Conservation (phyloP, 2,888 invertebrate genomes). For the Melieria crassipennis region DNA sequence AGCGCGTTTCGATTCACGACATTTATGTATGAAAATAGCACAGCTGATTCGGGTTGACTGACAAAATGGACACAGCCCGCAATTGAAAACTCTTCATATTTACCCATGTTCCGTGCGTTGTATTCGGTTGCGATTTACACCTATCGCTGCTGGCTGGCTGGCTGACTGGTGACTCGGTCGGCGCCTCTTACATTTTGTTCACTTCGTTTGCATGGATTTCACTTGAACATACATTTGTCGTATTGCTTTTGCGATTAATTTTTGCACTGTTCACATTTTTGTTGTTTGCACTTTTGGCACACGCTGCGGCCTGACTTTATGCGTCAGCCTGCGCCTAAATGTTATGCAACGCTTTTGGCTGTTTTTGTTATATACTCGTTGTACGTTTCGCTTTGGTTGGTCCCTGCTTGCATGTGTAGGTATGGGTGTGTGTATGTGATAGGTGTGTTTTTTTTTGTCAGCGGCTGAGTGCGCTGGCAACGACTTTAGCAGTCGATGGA, state of each 20-base stretch:
- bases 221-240: not conserved
- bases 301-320: constrained; percentile 12
- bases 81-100: not conserved
- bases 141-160: no score
- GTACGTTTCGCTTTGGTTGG: not conserved
- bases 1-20: no score
- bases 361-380: not conserved
- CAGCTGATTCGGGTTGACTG: no score
- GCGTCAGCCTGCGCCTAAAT: constrained; percentile 30
- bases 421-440: constrained; percentile 24
- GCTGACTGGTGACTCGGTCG: no score
- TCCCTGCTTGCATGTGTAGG: constrained; percentile 44
- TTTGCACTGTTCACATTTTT: not conserved
- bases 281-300: not conserved
- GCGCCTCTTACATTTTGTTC: no score
- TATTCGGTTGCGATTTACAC: not conserved
- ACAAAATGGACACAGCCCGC: no score
- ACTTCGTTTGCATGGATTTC: no score
- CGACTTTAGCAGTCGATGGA: not conserved
- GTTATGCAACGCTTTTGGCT: constrained; percentile 48
- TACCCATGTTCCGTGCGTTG: constrained; percentile 26
- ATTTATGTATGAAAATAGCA: no score
- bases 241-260: constrained; percentile 1
- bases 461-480: not conserved
- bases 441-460: not conserved